Conservation (phyloP, 2,888 invertebrate genomes). For the Drosophila colorata region DNA sequence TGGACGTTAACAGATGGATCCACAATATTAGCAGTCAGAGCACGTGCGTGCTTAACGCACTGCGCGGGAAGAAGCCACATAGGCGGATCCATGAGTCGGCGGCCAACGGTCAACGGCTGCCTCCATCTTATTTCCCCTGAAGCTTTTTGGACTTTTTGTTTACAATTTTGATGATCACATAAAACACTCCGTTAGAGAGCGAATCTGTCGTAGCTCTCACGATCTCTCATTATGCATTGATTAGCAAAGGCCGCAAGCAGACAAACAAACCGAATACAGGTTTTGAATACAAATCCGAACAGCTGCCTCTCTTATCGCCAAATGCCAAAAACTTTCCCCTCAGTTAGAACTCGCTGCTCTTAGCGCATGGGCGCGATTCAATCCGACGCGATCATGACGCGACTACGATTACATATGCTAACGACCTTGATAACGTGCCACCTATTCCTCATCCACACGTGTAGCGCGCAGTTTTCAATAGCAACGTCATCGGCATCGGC, state of each 20-base stretch:
- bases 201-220: conserved; percentile 16
- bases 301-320: conserved; percentile 32
- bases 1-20: conserved; percentile 36
- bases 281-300: conserved; percentile 39
- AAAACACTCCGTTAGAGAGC: conserved; percentile 34
- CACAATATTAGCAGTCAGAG: conserved; percentile 49
- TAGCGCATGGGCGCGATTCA: conserved; percentile 32
- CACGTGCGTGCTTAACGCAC: conserved; percentile 60
- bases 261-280: conserved; percentile 49
- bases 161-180: conserved; percentile 38
- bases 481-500: conserved; percentile 51
- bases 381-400: conserved; percentile 41
- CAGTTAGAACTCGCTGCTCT: conserved; percentile 64
- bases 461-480: conserved; percentile 47
- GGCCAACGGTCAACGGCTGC: conserved; percentile 33
- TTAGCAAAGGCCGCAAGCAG: conserved; percentile 34
- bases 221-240: conserved; percentile 40
- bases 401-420: conserved; percentile 22
- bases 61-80: conserved; percentile 36
- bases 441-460: conserved; percentile 16
- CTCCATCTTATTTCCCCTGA: conserved; percentile 25
- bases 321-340: conserved; percentile 29
- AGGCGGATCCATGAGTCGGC: conserved; percentile 46
- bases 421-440: conserved; percentile 28
- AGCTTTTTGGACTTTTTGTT: conserved; percentile 9